A percentile compares a stretch with the other conserved stretches of the same genome.
These are phyloP conservation scores for Tadarida brasiliensis DNA, from an alignment of 2,797 vertebrate species.

Conservation along the genomic window DNA sequence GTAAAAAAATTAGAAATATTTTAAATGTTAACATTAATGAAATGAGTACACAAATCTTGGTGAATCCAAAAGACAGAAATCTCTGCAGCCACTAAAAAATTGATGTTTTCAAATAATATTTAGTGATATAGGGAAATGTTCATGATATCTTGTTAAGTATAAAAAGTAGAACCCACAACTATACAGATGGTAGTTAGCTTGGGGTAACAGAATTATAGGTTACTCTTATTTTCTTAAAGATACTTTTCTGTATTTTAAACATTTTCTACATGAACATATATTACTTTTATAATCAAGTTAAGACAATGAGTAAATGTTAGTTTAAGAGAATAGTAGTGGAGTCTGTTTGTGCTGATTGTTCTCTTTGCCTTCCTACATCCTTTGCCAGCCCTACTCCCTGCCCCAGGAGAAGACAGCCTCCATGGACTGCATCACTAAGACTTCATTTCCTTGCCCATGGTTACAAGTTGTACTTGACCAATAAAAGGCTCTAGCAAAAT, in stretches of 20 bases:
- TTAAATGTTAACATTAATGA: neutral
- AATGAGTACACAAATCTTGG: neutral
- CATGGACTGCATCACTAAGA: too few relatives aligned
- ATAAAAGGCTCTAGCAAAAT: neutral
- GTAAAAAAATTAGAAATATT: slow-evolving; percentile 13
- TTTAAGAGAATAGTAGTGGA: neutral
- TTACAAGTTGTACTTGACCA: neutral
- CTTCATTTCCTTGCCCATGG: neutral
- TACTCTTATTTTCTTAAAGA: slow-evolving; percentile 19
- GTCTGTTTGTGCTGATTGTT: neutral
- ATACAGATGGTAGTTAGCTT: neutral
- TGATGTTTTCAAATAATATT: neutral
- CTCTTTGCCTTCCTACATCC: neutral
- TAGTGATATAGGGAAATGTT: slow-evolving; percentile 6
- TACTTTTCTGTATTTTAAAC: neutral
- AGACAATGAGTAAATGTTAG: neutral
- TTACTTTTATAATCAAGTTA: slow-evolving; percentile 12
- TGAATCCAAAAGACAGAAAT: neutral
- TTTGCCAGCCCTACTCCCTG: neutral
- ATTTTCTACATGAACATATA: neutral
- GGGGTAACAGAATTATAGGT: neutral
- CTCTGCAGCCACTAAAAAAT: neutral
- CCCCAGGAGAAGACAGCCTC: neutral
- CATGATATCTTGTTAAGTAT: neutral
- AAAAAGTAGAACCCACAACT: neutral